phyloP scores from a whole-genome alignment of 2,113 vertebrate species.

The Pygoscelis antarcticus region DNA sequence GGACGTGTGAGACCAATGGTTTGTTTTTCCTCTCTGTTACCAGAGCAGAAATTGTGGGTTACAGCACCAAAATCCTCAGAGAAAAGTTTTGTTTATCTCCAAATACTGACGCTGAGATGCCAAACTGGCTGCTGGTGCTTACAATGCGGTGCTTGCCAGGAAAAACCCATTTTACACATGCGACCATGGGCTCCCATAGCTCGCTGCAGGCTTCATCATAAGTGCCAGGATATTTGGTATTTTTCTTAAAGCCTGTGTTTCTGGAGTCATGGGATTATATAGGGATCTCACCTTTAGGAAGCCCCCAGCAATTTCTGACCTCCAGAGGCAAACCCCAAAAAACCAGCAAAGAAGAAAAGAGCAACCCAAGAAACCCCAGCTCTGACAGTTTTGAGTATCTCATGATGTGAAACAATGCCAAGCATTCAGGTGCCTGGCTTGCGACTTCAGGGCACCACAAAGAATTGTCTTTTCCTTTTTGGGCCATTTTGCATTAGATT shows the following conservation, averaged over 20 bases:
- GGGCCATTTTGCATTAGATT: neutral
- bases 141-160: neutral
- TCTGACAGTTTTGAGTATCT: neutral
- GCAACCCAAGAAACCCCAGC: neutral
- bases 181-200: neutral
- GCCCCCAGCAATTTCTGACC: neutral
- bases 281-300: neutral
- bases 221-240: neutral
- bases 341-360: neutral
- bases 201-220: neutral
- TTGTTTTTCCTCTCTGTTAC: neutral
- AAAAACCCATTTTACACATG: fast-evolving
- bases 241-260: neutral
- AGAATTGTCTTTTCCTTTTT: neutral
- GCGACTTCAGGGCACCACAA: neutral
- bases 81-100: neutral
- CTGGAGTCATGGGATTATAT: neutral
- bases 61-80: neutral
- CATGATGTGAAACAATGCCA: neutral
- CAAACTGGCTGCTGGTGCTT: neutral
- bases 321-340: neutral
- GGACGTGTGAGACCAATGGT: neutral
- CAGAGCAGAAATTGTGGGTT: neutral
- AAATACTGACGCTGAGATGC: neutral
- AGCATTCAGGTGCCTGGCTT: neutral